Percentiles rank a stretch among this genome's conserved stretches.
Conservation (phyloP, 2,797 vertebrate species). For the Malacoctenus gilli region DNA sequence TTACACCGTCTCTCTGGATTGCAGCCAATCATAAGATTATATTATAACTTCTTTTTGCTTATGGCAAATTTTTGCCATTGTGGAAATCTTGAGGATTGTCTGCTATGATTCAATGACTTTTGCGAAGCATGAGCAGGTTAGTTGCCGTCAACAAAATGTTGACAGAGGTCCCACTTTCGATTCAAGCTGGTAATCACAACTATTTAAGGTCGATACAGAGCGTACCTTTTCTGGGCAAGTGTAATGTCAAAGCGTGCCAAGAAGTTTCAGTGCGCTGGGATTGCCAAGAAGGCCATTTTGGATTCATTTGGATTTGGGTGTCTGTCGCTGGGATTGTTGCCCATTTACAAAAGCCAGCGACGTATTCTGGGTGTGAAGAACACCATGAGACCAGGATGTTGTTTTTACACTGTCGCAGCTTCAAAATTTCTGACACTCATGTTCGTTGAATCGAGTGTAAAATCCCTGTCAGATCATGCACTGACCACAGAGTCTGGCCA, state of each 20-base stretch:
- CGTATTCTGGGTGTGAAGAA: constrained; percentile 46
- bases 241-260: constrained; percentile 33
- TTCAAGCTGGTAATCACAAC: constrained; percentile 3
- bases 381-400: constrained; percentile 46
- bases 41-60: no score
- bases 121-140: not conserved
- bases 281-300: constrained; percentile 65
- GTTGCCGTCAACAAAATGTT: not conserved
- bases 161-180: constrained; percentile 9
- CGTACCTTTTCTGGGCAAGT: constrained; percentile 51
- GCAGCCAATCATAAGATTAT: no score
- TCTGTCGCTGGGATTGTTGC: constrained; percentile 42
- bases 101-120: not conserved
- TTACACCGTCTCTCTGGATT: no score
- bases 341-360: constrained; percentile 29
- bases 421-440: constrained; percentile 7
- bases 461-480: constrained; percentile 8
- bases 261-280: constrained; percentile 44
- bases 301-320: constrained; percentile 36
- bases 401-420: constrained; percentile 36
- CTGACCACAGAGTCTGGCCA: constrained; percentile 20
- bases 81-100: no score
- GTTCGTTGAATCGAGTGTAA: constrained; percentile 5
- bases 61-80: no score
- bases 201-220: constrained; percentile 34